phyloP scores from a whole-genome alignment of 2,113 vertebrate species.

The Alaudala cheleensis region DNA sequence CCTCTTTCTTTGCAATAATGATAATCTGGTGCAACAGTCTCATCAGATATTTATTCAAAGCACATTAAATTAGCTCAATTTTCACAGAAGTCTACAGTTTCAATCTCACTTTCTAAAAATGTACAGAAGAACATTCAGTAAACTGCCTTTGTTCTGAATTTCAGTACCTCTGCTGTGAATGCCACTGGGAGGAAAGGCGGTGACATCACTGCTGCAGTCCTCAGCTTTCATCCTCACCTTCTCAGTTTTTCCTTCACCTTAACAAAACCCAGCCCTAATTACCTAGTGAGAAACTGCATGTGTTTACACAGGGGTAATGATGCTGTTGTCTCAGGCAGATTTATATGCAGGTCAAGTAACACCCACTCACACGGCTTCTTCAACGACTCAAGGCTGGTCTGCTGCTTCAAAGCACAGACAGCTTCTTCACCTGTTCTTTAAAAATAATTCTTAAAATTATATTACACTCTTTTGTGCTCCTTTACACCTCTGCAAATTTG shows the following conservation, averaged over 20 bases:
- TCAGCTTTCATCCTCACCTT: not conserved
- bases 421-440: not conserved
- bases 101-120: not conserved
- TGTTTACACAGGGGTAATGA: not conserved
- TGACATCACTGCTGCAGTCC: not conserved
- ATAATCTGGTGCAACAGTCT: not conserved
- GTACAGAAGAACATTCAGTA: not conserved
- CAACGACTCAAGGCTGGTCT: not conserved
- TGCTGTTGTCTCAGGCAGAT: not conserved
- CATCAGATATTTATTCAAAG: not conserved
- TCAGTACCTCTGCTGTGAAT: not conserved
- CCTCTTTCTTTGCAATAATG: not conserved
- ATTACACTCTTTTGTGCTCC: not conserved
- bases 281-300: not conserved
- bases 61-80: not conserved
- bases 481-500: not conserved
- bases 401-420: not conserved
- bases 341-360: not conserved
- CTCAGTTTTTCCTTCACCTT: not conserved
- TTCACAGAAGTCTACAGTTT: not conserved
- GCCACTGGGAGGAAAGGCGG: not conserved
- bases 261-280: not conserved
- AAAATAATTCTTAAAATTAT: not conserved
- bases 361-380: not conserved
- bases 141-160: not conserved